Evolutionary conservation across 2,797 vertebrate genomes (phyloP).

Genomic region (Sebastes minor): DNA sequence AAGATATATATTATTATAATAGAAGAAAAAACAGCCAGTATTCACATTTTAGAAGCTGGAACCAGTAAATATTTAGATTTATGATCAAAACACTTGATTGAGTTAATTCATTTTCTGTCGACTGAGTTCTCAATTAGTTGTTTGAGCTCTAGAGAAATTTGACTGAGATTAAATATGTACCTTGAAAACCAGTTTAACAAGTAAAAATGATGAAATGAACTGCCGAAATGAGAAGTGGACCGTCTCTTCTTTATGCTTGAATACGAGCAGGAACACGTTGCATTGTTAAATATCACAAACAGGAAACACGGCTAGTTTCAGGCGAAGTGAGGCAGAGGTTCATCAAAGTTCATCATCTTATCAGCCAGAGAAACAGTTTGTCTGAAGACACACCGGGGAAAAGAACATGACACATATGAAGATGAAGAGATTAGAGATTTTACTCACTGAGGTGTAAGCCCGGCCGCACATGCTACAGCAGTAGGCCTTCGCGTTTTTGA

Average conservation of each 20-base stretch:
- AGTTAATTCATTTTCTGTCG: neutral
- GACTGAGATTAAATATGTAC: neutral
- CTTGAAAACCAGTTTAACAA: neutral
- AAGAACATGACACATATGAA: neutral
- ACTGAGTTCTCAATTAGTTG: neutral
- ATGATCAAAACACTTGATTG: neutral
- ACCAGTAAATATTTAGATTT: neutral
- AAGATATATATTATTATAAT: neutral
- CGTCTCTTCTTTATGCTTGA: neutral
- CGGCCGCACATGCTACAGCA: conserved; percentile 99
- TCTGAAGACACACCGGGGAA: neutral
- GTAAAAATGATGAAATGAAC: neutral
- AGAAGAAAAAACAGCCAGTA: neutral
- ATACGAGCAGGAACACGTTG: neutral
- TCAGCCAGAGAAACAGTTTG: neutral
- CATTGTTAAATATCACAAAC: neutral
- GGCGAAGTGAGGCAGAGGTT: neutral
- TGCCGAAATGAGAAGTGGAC: neutral
- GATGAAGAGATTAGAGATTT: neutral
- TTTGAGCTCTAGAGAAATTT: neutral
- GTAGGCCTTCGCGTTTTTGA: conserved; percentile 99
- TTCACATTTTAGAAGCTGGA: neutral
- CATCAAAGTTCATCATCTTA: conserved; percentile 29
- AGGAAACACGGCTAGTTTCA: conserved; percentile 15
- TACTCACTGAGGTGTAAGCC: conserved; percentile 97